Evolutionary conservation across 2,113 vertebrate species (phyloP), one percentile per base, ranked within the genome.

Genomic region (Prolemur simus): DNA sequence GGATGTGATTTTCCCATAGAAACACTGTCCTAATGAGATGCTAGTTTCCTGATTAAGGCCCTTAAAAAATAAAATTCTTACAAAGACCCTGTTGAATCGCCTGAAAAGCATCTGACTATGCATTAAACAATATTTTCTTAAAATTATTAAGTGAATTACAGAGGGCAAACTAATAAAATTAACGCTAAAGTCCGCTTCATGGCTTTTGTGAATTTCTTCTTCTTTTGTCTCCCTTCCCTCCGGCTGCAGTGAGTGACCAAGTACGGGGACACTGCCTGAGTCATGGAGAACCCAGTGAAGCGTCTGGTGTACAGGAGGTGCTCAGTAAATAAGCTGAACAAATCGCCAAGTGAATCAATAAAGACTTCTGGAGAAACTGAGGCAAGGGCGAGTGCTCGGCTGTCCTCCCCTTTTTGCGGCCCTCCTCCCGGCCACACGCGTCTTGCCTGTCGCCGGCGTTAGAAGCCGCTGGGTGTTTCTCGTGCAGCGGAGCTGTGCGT

Each of bases 51-150:
- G 32, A 96, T 27, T 80, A 64, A 95, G 68, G 64, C 18, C 13
- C 66, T 95, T 94, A 49, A 87, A 90, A 94, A 90, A 71, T 60
- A 87, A 89, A 95, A 84, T 73, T 17, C 77, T 58, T 60, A 92
- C 6, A 78, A 87, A 87, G 37, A 49, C 49, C 14, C 3, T 81
- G 11, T 84, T 90, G 37, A 82, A 87, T 82, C 47, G 58, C 60
- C 27, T 73, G 82, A 20, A 89, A 92, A 56, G 29, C 29, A 78
- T 42, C 60, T 34, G 85, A 80, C 47, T 71, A 78, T 84, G 63
- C 42, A 80, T 87, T 74, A 88, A 87, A 52, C 37, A 91, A 29
- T 29, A 74, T 74, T 93, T 82, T 77, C 63, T 76, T 80, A 76
- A 66, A 90, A 42, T 42, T 77, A 45, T 81, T 45, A 32, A 18